These are phyloP conservation scores for Pyrrhia umbra DNA, from an alignment of 2,888 invertebrate genomes.

Conservation along the genomic window DNA sequence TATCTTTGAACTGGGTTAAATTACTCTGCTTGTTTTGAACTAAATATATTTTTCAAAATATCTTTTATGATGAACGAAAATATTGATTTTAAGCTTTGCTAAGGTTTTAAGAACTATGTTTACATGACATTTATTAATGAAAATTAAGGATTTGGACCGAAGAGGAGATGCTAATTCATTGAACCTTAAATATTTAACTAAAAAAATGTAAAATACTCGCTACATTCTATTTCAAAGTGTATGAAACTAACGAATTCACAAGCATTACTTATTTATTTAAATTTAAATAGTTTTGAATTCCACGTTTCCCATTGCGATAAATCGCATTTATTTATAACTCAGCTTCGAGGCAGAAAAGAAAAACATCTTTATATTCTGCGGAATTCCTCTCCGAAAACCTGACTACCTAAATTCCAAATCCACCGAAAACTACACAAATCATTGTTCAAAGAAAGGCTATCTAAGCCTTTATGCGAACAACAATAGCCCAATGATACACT, in stretches of 20 bases:
- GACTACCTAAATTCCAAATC: neutral
- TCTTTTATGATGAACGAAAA: too few relatives aligned
- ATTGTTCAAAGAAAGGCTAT: conserved; percentile 20
- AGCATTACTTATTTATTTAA: neutral
- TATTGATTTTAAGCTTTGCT: too few relatives aligned
- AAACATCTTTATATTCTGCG: neutral
- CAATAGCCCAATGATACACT: conserved; percentile 45
- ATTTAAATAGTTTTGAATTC: neutral
- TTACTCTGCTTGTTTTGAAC: neutral
- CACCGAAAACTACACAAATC: conserved; percentile 20
- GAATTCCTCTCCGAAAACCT: conserved; percentile 19
- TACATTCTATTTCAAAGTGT: neutral
- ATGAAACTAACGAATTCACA: neutral
- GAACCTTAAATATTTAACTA: neutral
- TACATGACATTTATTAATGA: too few relatives aligned
- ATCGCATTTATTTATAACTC: neutral
- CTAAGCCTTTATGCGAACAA: conserved; percentile 45
- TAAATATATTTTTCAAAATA: neutral
- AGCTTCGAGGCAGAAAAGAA: neutral
- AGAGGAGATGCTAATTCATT: too few relatives aligned
- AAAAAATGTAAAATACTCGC: neutral
- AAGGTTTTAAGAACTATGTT: neutral
- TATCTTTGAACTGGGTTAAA: conserved; percentile 17
- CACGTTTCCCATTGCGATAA: too few relatives aligned
- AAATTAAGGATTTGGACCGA: too few relatives aligned